Percentiles rank a stretch among this genome's conserved stretches.
These are phyloP conservation scores for Galeopsomyia nigrocyanea DNA, from an alignment of 2,888 invertebrate genomes.

Conservation along the genomic window DNA sequence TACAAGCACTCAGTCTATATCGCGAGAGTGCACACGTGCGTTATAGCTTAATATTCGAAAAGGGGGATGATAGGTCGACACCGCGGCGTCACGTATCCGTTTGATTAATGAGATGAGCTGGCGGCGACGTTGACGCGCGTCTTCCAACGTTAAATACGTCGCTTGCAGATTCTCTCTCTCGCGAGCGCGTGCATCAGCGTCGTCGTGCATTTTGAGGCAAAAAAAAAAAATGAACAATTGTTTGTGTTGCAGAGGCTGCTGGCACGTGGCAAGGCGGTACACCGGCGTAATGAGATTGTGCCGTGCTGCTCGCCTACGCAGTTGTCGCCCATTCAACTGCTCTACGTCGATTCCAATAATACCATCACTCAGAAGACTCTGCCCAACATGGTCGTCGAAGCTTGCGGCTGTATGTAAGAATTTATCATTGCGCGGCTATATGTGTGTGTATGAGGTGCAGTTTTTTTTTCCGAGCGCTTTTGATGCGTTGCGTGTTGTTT, in stretches of 20 bases:
- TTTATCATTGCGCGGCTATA: too few relatives aligned
- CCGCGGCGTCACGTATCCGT: constrained; percentile 32
- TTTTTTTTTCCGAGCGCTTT: too few relatives aligned
- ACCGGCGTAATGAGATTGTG: constrained; percentile 74
- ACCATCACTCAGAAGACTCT: constrained; percentile 84
- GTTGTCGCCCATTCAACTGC: constrained; percentile 82
- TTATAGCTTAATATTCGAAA: constrained; percentile 32
- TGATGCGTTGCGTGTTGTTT: too few relatives aligned
- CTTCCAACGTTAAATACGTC: not conserved
- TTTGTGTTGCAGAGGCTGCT: constrained; percentile 75
- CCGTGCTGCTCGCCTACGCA: constrained; percentile 91
- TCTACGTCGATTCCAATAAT: constrained; percentile 85
- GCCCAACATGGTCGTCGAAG: constrained; percentile 92
- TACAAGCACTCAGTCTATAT: not conserved
- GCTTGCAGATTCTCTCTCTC: not conserved
- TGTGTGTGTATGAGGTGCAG: too few relatives aligned
- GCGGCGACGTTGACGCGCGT: not conserved
- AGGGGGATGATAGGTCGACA: constrained; percentile 1
- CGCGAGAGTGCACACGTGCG: not conserved
- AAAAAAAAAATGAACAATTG: constrained; percentile 7
- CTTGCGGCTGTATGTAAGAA: constrained; percentile 87
- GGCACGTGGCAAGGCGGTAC: constrained; percentile 72
- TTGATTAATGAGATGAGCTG: constrained; percentile 41
- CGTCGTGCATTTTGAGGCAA: not conserved
- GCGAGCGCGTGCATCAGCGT: not conserved